Percentiles rank a stretch among this genome's conserved stretches.
Evolutionary conservation across 2,797 vertebrate species (phyloP).

Genomic region (Nothura maculosa): DNA sequence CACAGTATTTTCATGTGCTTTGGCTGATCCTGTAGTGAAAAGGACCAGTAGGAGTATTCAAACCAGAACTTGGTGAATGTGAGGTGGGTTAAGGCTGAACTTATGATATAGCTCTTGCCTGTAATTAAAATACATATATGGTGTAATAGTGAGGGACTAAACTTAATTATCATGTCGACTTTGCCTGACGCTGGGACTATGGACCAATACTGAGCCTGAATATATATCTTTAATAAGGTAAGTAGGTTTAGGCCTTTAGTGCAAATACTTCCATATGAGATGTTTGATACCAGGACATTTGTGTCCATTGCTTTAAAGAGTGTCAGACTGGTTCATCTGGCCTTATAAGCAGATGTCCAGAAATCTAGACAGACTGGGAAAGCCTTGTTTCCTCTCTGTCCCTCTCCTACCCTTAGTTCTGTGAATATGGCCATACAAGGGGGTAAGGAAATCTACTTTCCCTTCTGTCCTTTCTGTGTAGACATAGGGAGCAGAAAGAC

Average conservation of each 20-base stretch:
- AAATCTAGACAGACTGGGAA: background rate
- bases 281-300: background rate
- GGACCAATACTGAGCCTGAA: background rate
- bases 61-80: background rate
- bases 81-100: background rate
- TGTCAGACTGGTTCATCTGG: background rate
- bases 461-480: fast-evolving
- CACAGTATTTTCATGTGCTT: background rate
- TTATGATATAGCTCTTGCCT: background rate
- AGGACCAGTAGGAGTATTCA: background rate
- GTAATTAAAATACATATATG: background rate
- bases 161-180: background rate
- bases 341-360: background rate
- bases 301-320: background rate
- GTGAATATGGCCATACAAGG: fast-evolving
- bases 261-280: background rate
- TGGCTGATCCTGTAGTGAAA: background rate
- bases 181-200: background rate
- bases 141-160: background rate
- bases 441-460: background rate
- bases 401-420: background rate
- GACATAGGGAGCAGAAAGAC: fast-evolving
- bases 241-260: background rate
- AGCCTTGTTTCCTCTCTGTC: background rate
- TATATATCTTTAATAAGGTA: background rate